These are phyloP conservation scores for Geotrupes spiniger DNA, from an alignment of 2,888 invertebrate genomes.

Conservation along the genomic window DNA sequence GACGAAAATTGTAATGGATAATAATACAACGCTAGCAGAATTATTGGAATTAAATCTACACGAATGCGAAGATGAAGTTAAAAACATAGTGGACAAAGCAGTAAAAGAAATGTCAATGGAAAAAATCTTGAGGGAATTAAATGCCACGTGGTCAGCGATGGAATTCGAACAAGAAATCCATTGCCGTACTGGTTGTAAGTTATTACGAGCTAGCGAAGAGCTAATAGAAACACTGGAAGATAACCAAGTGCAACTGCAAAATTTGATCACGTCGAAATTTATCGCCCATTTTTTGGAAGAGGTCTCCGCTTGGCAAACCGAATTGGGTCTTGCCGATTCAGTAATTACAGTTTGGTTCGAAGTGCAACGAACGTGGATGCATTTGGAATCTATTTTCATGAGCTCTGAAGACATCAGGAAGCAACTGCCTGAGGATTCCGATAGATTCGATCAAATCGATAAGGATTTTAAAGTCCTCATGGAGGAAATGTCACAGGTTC, in stretches of 20 bases:
- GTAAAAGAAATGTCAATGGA: slow-evolving; percentile 99
- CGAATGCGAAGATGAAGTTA: slow-evolving; percentile 96
- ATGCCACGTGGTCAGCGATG: slow-evolving; percentile 90
- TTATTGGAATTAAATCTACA: slow-evolving; percentile 88
- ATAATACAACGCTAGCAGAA: slow-evolving; percentile 88
- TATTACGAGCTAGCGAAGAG: slow-evolving; percentile 90
- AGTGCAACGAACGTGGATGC: slow-evolving; percentile 96
- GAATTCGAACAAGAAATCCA: slow-evolving; percentile 91
- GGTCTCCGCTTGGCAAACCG: slow-evolving; percentile 92
- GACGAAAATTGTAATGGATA: slow-evolving; percentile 93
- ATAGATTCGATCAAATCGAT: slow-evolving; percentile 88
- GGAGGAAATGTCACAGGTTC: slow-evolving; percentile 72
- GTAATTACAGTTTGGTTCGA: slow-evolving; percentile 92
- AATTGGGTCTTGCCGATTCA: slow-evolving; percentile 89
- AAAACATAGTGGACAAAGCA: slow-evolving; percentile 96
- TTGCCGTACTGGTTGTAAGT: slow-evolving; percentile 78
- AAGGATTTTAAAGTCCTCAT: slow-evolving; percentile 83
- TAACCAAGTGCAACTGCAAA: slow-evolving; percentile 96
- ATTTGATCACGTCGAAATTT: slow-evolving; percentile 94
- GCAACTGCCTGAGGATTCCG: slow-evolving; percentile 91
- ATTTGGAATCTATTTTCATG: slow-evolving; percentile 96
- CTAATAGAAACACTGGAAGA: slow-evolving; percentile 96
- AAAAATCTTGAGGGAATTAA: slow-evolving; percentile 84
- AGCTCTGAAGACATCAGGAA: slow-evolving; percentile 95
- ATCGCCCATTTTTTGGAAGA: slow-evolving; percentile 94